Base-by-base conservation (phyloP, 2,113 vertebrate species). In the Scartelaos histophorus region DNA sequence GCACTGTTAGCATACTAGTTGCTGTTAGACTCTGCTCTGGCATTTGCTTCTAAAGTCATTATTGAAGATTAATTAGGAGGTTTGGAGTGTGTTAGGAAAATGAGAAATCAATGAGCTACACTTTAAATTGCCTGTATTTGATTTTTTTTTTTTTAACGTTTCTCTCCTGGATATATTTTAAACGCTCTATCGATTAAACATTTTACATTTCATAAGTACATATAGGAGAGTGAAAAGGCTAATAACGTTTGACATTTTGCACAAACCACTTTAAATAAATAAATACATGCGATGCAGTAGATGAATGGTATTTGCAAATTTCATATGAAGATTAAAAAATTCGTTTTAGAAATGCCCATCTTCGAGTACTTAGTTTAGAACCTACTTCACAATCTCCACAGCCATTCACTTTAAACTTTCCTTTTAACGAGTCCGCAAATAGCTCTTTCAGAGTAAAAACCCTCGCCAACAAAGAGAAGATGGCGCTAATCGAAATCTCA, bases 401-500 rank as follows among this genome's bases (percentile, higher is more conserved):
- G 38, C 38, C 13, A 66, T 21, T 65, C 67, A 35, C 35, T 46
- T 64, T 64, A 11, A 13, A 58, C 34, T 82, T 76, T 73, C 51
- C 70, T 83, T 85, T 79, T 60, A 61, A 71, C 70, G 56, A 60
- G 21, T 85, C 24, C 61, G 29, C 72, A 70, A 81, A 80, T 70
- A 46, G 60, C 58, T 53, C 58, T 88, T 76, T 90, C 73, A 77
- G 57, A 56, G 69, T 58, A 56, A 75, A 64, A 79, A 79, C 64
- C 60, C 49, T n/a, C 21, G 38, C 49, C 1, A 62, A 82, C 67
- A 79, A 77, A 87, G 66, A 71, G 6, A 70, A 43, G 56, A 71
- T 71, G 66, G 34, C 70, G 75, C 61, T 71, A 61, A 82, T 89
- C 38, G 46, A 84, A 83, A 72, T 80, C 51, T 76, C 29, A 72